Evolutionary conservation across 1,140 invertebrate genomes (phyloP).

Genomic region (Conopomorpha cramerella): DNA sequence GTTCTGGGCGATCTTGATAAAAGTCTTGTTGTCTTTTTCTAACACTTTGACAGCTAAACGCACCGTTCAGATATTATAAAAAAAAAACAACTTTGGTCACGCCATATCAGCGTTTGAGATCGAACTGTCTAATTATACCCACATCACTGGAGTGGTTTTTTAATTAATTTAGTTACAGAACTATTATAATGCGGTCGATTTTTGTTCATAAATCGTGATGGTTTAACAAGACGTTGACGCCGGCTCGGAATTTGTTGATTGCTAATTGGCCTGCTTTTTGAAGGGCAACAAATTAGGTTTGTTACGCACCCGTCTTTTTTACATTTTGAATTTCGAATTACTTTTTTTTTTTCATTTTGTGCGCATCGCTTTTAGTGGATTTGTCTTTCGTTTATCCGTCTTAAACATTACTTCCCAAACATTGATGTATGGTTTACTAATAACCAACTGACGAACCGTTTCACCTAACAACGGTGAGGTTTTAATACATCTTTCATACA

Average conservation of each 20-base stretch:
- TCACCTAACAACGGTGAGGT: too few relatives aligned
- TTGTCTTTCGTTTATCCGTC: too few relatives aligned
- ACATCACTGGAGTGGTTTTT: conserved; percentile 48
- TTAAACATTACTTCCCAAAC: too few relatives aligned
- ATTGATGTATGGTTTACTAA: too few relatives aligned
- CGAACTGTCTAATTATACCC: conserved; percentile 56
- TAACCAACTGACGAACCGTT: too few relatives aligned
- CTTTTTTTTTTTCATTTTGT: too few relatives aligned
- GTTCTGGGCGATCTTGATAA: conserved; percentile 18
- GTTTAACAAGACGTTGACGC: conserved; percentile 38
- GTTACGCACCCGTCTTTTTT: too few relatives aligned
- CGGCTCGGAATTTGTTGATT: conserved; percentile 33
- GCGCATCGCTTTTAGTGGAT: too few relatives aligned
- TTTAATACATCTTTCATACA: too few relatives aligned
- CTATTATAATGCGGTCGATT: conserved; percentile 54
- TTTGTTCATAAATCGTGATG: conserved; percentile 51
- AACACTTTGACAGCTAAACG: conserved; percentile 7
- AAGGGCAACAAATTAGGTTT: too few relatives aligned
- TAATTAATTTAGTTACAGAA: conserved; percentile 58
- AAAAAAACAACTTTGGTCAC: too few relatives aligned
- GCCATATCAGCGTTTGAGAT: conserved; percentile 37
- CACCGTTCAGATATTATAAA: neutral
- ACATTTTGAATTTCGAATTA: too few relatives aligned
- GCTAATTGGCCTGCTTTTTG: conserved; percentile 49
- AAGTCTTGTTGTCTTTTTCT: conserved; percentile 18